Percentiles rank a stretch among this genome's conserved stretches.
These are phyloP conservation scores for Drosophila hawaiiensis DNA, from an alignment of 2,888 invertebrate species.

Conservation along the genomic window DNA sequence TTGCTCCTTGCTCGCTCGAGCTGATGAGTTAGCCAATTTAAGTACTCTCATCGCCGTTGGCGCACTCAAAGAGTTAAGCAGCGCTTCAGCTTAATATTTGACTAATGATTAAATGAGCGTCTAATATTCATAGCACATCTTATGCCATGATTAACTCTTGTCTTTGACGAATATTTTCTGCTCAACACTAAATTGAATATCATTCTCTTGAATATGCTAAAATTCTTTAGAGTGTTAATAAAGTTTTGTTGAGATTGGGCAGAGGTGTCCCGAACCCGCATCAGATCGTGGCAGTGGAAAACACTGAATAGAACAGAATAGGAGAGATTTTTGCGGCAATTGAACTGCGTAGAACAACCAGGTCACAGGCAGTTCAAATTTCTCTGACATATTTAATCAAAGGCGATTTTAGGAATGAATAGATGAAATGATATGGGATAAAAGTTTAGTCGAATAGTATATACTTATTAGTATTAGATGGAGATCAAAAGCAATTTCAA, in stretches of 20 bases:
- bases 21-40: conserved; percentile 50
- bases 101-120: conserved; percentile 60
- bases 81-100: conserved; percentile 50
- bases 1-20: conserved; percentile 11
- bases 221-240: conserved; percentile 5
- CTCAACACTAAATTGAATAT: not conserved
- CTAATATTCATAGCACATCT: conserved; percentile 12
- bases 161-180: not conserved
- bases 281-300: not conserved
- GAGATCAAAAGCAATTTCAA: not conserved
- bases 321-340: not conserved
- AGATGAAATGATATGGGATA: not conserved
- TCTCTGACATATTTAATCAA: not conserved
- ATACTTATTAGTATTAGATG: not conserved
- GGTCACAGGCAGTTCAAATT: not conserved
- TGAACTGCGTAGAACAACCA: not conserved
- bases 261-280: not conserved
- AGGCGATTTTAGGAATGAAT: not conserved
- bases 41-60: conserved; percentile 15
- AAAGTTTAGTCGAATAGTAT: not conserved
- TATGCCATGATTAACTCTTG: conserved; percentile 8
- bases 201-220: not conserved
- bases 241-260: not conserved
- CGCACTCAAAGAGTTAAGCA: conserved; percentile 35
- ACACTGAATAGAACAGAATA: too few relatives aligned